Conservation (phyloP, 2,888 invertebrate genomes). For the Baccha elongata region DNA sequence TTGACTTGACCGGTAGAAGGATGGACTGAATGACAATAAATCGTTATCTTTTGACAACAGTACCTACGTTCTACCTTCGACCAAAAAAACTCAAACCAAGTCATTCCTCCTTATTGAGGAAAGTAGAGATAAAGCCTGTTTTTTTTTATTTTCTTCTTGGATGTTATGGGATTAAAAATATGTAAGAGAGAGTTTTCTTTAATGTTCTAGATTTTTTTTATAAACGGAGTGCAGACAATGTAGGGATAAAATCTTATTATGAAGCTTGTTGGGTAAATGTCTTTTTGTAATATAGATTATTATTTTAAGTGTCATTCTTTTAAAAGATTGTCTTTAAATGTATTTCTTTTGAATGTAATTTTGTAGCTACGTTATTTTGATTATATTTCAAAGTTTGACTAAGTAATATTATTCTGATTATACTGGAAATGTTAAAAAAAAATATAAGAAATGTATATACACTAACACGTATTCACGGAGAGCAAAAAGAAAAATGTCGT, state of each 20-base stretch:
- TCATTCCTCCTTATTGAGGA: constrained; percentile 9
- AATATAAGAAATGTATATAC: too few relatives aligned
- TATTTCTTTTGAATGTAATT: too few relatives aligned
- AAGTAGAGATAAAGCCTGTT: constrained; percentile 15
- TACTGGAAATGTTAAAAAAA: too few relatives aligned
- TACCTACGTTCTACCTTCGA: not conserved
- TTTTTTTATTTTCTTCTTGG: constrained; percentile 3
- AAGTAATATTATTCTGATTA: too few relatives aligned
- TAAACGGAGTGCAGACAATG: not conserved
- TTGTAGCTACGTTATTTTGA: too few relatives aligned
- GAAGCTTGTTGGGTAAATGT: not conserved
- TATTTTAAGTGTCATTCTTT: too few relatives aligned
- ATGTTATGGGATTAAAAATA: constrained; percentile 36
- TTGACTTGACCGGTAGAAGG: constrained; percentile 45
- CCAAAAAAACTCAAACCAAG: constrained; percentile 32
- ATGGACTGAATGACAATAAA: constrained; percentile 57
- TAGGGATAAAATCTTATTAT: not conserved
- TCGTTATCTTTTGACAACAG: constrained; percentile 59
- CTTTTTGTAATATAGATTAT: too few relatives aligned
- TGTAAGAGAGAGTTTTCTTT: constrained; percentile 17
- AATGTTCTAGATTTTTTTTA: not conserved
- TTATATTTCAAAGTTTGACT: too few relatives aligned
- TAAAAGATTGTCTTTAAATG: too few relatives aligned
- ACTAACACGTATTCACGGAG: too few relatives aligned
- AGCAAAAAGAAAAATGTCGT: too few relatives aligned